Evolutionary conservation across 2,888 invertebrate species (phyloP).

Genomic region (Caenorhabditis sulstoni): DNA sequence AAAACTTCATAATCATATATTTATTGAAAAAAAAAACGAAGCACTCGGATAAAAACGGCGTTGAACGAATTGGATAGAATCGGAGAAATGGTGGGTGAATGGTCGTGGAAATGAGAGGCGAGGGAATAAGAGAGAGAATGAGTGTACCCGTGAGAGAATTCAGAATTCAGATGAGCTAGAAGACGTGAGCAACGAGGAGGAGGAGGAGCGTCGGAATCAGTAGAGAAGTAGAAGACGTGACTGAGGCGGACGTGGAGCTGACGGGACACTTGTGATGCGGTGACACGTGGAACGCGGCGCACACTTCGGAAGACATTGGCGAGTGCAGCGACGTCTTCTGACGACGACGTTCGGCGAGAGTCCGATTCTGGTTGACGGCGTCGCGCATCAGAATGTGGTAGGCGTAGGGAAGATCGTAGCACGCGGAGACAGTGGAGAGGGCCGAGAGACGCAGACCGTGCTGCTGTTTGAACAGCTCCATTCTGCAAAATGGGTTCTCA

Average conservation of each 20-base stretch:
- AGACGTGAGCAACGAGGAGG: background rate
- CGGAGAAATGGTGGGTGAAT: too few relatives aligned
- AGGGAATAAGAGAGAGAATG: background rate
- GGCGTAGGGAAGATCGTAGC: conserved; percentile 75
- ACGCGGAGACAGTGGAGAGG: conserved; percentile 71
- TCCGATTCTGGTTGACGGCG: conserved; percentile 37
- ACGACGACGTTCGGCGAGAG: conserved; percentile 27
- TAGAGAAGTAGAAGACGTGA: too few relatives aligned
- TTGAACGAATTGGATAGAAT: too few relatives aligned
- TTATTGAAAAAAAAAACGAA: too few relatives aligned
- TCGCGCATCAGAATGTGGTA: conserved; percentile 58
- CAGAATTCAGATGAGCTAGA: background rate
- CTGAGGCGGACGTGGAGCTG: background rate
- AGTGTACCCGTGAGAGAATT: conserved; percentile 11
- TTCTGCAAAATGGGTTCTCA: conserved; percentile 23
- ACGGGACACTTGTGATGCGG: conserved; percentile 62
- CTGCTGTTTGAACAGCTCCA: conserved; percentile 62
- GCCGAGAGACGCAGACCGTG: conserved; percentile 68
- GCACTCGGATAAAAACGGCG: too few relatives aligned
- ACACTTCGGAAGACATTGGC: conserved; percentile 59
- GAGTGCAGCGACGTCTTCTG: conserved; percentile 28
- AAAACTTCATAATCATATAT: too few relatives aligned
- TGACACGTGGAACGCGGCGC: conserved; percentile 65
- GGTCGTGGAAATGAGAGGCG: too few relatives aligned
- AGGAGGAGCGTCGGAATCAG: too few relatives aligned